phyloP scores from a whole-genome alignment of 2,797 vertebrate species.

The Synanceia verrucosa region DNA sequence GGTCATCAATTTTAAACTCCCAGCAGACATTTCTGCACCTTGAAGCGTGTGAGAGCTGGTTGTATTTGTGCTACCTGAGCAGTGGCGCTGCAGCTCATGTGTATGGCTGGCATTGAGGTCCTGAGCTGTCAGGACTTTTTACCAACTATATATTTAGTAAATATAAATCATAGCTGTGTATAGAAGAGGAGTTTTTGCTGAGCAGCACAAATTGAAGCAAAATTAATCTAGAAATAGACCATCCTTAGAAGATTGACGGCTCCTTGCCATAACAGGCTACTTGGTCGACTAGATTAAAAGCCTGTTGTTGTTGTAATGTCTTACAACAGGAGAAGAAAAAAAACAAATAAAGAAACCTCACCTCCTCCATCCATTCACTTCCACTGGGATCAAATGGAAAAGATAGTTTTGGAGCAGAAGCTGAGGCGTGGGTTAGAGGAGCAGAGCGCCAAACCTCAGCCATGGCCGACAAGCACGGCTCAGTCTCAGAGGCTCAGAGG shows the following conservation, averaged over 20 bases:
- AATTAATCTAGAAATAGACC: too few relatives aligned
- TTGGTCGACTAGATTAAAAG: constrained; percentile 41
- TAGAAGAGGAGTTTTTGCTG: background rate
- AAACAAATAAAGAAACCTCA: constrained; percentile 1
- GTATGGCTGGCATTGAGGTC: constrained; percentile 10
- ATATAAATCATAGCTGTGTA: constrained; percentile 20
- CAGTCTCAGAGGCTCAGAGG: constrained; percentile 47
- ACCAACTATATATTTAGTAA: constrained; percentile 4
- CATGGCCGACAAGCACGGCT: constrained; percentile 51
- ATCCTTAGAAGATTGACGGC: constrained; percentile 7
- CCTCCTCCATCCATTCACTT: constrained; percentile 31
- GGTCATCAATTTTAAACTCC: constrained; percentile 49
- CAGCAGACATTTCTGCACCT: constrained; percentile 50
- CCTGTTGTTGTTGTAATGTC: background rate
- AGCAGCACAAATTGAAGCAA: too few relatives aligned
- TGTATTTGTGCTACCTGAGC: constrained; percentile 37
- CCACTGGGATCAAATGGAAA: constrained; percentile 59
- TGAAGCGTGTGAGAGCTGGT: constrained; percentile 34
- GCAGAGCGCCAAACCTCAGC: constrained; percentile 63
- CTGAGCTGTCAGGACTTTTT: background rate
- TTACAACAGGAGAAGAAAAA: constrained; percentile 11
- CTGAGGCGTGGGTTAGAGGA: constrained; percentile 64
- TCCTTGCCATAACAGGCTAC: constrained; percentile 7
- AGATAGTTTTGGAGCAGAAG: constrained; percentile 61
- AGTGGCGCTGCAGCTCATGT: background rate